Conservation (phyloP, 2,888 invertebrate species). For the Himalopsyche tibetana region DNA sequence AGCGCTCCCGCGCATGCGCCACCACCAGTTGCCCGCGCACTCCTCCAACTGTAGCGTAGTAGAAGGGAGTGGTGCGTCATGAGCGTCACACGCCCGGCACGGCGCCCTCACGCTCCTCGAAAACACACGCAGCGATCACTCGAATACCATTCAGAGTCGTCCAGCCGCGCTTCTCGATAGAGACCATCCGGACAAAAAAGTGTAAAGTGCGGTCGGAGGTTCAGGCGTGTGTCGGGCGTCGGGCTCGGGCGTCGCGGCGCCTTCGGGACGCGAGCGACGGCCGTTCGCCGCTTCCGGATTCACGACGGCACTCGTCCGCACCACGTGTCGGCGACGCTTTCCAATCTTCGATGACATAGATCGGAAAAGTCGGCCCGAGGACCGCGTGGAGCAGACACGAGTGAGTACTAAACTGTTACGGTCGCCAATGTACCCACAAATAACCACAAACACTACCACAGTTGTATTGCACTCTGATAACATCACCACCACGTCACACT, state of each 20-base stretch:
- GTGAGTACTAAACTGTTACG: background rate
- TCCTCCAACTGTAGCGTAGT: constrained; percentile 44
- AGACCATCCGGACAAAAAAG: background rate
- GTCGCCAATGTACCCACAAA: too few relatives aligned
- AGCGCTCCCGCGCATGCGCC: constrained; percentile 53
- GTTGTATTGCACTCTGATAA: background rate
- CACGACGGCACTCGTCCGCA: constrained; percentile 37
- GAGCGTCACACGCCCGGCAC: constrained; percentile 72
- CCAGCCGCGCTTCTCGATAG: background rate
- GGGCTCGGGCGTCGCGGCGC: background rate
- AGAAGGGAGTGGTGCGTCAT: constrained; percentile 74
- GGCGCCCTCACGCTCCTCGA: constrained; percentile 7
- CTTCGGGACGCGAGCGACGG: constrained; percentile 43
- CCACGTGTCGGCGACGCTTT: constrained; percentile 25
- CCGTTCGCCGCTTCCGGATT: constrained; percentile 50
- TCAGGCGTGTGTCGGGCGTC: background rate
- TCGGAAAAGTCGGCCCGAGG: constrained; percentile 24
- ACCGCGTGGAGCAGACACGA: constrained; percentile 1
- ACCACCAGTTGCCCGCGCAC: constrained; percentile 62
- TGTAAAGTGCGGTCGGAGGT: background rate
- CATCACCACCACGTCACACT: background rate
- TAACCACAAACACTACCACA: background rate
- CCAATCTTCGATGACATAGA: constrained; percentile 34
- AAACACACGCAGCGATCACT: constrained; percentile 10
- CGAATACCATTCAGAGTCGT: background rate